Evolutionary conservation across 2,888 invertebrate genomes (phyloP), one percentile per base, ranked within the genome.

Genomic region (Gisinianus flammeolus): DNA sequence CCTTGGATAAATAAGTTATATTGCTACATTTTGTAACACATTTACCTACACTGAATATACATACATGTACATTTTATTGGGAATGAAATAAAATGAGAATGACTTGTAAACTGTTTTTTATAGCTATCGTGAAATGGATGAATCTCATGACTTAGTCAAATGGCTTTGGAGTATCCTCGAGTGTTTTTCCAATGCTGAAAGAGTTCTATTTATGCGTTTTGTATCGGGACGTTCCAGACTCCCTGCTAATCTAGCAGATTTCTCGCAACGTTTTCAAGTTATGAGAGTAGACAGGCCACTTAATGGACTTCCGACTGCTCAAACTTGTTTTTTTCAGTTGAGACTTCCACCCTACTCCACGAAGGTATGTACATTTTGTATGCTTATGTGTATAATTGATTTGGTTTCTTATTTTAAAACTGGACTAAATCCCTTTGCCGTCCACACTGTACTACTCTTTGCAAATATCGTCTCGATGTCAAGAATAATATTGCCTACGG

Each of bases 121-220:
- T 80, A 91, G 91, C 84, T 91, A 91, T 85, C 88, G 91, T 56
- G 91, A 91, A 85, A 87, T 91, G 83, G 91, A 91, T 85, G 91
- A 91, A 85, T 89, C 87, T 80, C 89, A 90, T 85, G 88, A 89
- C 79, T 86, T 91, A 74, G 90, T 91, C 0, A 88, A 89, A 83
- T 91, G 91, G 91, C 87, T 91, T 82, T 91, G 91, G 91, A 88
- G 88, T 80, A 90, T 91, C 80, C 87, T 91, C 76, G 91, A 91
- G 85, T 87, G 87, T 69, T 91, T 91, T 86, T 89, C 89, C 8
- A 90, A 91, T 85, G 89, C 89, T 26, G 91, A 91, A 85, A 87
- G 91, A 79, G 90, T 91, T 22, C 88, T 91, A 58, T 91, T 91
- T 85, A 89, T 91, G 88, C 86, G 91, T 81, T 91, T 91, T 86